phyloP scores from a whole-genome alignment of 2,888 invertebrate genomes.

The Tineola bisselliella region DNA sequence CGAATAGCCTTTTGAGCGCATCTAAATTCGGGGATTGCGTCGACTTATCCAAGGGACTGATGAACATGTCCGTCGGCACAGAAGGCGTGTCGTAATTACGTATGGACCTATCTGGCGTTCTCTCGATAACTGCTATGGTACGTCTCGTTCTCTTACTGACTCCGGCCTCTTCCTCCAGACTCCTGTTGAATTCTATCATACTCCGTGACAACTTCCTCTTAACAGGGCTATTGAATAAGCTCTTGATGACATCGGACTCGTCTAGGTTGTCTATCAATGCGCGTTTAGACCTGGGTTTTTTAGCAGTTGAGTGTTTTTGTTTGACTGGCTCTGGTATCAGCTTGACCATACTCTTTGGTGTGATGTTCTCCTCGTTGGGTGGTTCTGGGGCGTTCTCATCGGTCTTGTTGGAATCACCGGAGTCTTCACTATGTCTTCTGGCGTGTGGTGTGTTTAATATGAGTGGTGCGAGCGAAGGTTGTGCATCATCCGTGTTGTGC shows the following conservation, averaged over 20 bases:
- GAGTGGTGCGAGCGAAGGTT: not conserved
- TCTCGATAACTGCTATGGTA: constrained; percentile 24
- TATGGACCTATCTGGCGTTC: constrained; percentile 27
- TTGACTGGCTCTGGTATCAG: constrained; percentile 46
- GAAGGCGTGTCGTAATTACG: constrained; percentile 31
- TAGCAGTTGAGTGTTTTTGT: constrained; percentile 42
- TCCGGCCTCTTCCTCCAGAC: constrained; percentile 26
- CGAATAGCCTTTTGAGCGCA: constrained; percentile 36
- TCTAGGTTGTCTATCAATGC: constrained; percentile 53
- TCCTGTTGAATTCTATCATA: constrained; percentile 50
- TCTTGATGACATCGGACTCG: constrained; percentile 49
- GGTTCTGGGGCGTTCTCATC: constrained; percentile 20
- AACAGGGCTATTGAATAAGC: constrained; percentile 57
- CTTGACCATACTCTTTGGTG: constrained; percentile 46
- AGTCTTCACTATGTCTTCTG: constrained; percentile 15
- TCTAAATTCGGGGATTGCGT: constrained; percentile 30
- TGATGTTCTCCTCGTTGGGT: constrained; percentile 31
- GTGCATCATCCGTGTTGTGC: not conserved
- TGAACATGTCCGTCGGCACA: constrained; percentile 30
- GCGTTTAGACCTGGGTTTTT: constrained; percentile 55
- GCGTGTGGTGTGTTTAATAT: not conserved
- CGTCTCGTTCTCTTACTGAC: constrained; percentile 22
- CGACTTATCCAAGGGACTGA: constrained; percentile 42
- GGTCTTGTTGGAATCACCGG: constrained; percentile 23
- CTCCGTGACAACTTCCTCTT: constrained; percentile 60